These are phyloP conservation scores for Nyctibius bracteatus DNA, from an alignment of 2,113 vertebrate species.

Conservation along the genomic window DNA sequence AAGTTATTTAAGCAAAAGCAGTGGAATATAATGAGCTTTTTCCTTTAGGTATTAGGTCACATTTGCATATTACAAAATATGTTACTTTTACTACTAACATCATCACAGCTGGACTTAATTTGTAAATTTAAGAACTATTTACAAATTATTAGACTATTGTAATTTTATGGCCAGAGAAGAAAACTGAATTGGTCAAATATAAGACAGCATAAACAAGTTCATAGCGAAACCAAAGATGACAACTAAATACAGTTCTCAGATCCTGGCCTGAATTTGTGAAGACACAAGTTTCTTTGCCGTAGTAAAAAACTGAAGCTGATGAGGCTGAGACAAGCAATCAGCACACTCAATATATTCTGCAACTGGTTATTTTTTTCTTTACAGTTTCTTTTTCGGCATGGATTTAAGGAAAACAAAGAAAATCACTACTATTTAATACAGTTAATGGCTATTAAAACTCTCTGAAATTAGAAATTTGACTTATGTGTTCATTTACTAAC, in stretches of 20 bases:
- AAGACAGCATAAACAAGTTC: background rate
- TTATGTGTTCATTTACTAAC: background rate
- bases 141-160: background rate
- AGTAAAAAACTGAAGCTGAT: background rate
- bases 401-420: background rate
- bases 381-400: background rate
- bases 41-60: background rate
- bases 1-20: background rate
- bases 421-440: background rate
- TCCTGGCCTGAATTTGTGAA: background rate
- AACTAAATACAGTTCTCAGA: background rate
- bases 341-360: too few species aligned
- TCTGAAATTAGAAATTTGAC: background rate
- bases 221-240: background rate
- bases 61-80: background rate
- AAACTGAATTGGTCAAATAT: background rate
- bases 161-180: background rate
- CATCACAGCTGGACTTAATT: background rate
- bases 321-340: background rate
- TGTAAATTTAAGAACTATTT: background rate
- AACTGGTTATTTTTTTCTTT: background rate
- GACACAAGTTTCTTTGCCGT: background rate
- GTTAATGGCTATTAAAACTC: background rate
- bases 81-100: background rate
- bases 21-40: background rate